phyloP scores from a whole-genome alignment of 2,888 invertebrate genomes.

The Tenthredo mesomela region DNA sequence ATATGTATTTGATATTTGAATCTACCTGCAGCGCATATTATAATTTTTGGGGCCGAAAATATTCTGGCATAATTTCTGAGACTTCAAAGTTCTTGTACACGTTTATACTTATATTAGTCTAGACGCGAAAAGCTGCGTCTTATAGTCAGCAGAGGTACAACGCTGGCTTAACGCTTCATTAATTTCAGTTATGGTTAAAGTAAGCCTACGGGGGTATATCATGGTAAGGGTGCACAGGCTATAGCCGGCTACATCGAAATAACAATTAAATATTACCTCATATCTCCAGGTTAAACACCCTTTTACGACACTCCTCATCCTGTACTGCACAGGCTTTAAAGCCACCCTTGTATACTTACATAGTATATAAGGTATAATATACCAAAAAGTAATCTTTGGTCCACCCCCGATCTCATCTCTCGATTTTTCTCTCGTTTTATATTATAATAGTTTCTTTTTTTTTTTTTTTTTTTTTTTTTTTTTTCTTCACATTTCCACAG shows the following conservation, averaged over 20 bases:
- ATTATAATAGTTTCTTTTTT: not conserved
- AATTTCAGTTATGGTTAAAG: slow-evolving; percentile 3
- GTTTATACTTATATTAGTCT: slow-evolving; percentile 12
- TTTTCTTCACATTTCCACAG: not conserved
- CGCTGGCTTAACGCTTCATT: not conserved
- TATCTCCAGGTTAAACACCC: slow-evolving; percentile 42
- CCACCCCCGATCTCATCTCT: not conserved
- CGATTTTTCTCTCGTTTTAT: not conserved
- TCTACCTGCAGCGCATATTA: no score
- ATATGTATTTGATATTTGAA: no score
- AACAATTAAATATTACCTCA: slow-evolving; percentile 49
- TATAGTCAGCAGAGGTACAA: not conserved
- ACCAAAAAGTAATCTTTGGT: not conserved
- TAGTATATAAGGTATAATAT: not conserved
- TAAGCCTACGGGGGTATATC: not conserved
- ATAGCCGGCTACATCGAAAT: slow-evolving; percentile 26
- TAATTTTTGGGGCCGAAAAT: not conserved
- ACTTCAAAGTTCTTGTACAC: not conserved
- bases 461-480: not conserved
- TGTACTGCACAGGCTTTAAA: not conserved
- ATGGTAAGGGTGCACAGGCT: not conserved
- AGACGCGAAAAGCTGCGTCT: slow-evolving; percentile 2
- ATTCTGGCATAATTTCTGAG: not conserved
- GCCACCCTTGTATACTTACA: not conserved
- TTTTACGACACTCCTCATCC: slow-evolving; percentile 7